A percentile compares a stretch with the other conserved stretches of the same genome.
Conservation (phyloP, 2,888 invertebrate species). For the Nemoura dubitans region DNA sequence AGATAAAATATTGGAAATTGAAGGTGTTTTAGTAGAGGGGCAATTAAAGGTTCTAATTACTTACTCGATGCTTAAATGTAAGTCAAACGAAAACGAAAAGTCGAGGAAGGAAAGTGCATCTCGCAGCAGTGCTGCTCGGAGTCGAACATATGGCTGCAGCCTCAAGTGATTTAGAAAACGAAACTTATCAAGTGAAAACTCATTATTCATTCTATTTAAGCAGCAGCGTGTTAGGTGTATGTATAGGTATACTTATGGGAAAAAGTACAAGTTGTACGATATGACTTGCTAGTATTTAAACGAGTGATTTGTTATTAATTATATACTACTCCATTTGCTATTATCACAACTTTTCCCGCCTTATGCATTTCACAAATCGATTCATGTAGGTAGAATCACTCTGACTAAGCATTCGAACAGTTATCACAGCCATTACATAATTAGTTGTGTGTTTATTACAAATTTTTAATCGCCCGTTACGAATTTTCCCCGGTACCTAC, state of each 20-base stretch:
- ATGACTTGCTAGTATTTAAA: not conserved
- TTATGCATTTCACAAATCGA: not conserved
- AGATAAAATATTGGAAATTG: not conserved
- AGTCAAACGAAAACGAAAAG: not conserved
- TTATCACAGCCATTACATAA: not conserved
- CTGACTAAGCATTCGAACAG: not conserved
- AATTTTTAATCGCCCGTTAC: not conserved
- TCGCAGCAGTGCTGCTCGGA: not conserved
- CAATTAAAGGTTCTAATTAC: not conserved
- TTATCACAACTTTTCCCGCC: not conserved
- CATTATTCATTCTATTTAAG: conserved; percentile 15
- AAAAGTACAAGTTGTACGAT: not conserved
- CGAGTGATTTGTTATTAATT: not conserved
- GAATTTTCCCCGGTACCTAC: not conserved
- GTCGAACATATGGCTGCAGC: not conserved
- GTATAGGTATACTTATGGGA: not conserved
- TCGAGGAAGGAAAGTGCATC: not conserved
- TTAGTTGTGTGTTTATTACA: not conserved
- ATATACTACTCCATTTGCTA: not conserved
- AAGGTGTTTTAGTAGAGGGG: not conserved
- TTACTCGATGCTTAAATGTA: not conserved
- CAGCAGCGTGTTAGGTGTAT: not conserved
- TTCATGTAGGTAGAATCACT: not conserved
- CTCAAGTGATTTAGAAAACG: conserved; percentile 24
- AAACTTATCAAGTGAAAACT: conserved; percentile 20